phyloP scores from a whole-genome alignment of 2,888 invertebrate genomes.

The Hydroisotoma schaefferi region DNA sequence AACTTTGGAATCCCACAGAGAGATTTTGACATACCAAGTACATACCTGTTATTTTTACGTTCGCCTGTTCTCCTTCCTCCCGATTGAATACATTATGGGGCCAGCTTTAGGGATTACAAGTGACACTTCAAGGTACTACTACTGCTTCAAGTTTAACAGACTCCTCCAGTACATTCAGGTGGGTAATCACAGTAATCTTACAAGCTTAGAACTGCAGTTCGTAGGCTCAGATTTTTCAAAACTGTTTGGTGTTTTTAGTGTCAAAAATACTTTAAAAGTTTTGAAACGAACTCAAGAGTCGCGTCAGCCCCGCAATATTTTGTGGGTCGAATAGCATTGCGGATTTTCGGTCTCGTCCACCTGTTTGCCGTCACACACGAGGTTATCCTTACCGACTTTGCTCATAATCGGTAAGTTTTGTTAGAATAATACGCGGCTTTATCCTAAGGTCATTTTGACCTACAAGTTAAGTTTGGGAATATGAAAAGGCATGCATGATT shows the following conservation, averaged over 20 bases:
- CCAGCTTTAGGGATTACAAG: conserved; percentile 8
- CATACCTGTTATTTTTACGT: conserved; percentile 32
- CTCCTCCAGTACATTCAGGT: conserved; percentile 27
- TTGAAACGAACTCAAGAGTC: no score
- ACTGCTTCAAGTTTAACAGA: conserved; percentile 41
- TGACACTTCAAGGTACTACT: conserved; percentile 24
- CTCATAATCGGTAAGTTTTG: no score
- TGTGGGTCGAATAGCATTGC: no score
- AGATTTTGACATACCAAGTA: conserved; percentile 33
- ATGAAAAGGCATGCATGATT: not conserved
- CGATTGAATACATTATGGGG: conserved; percentile 39
- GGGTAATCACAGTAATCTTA: no score
- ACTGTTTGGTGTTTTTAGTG: no score
- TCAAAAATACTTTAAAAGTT: no score
- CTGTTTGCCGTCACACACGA: not conserved
- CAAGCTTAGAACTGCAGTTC: no score
- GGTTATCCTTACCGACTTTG: not conserved
- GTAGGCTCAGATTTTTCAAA: no score
- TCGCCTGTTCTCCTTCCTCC: conserved; percentile 37
- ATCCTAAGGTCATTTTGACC: no score
- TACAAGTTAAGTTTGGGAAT: no score
- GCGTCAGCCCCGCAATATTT: no score
- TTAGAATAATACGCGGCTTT: no score
- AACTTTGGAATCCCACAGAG: conserved; percentile 36
- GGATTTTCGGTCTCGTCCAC: conserved; percentile 5